Evolutionary conservation across 2,888 invertebrate species (phyloP).

Genomic region (Graphium colonna): DNA sequence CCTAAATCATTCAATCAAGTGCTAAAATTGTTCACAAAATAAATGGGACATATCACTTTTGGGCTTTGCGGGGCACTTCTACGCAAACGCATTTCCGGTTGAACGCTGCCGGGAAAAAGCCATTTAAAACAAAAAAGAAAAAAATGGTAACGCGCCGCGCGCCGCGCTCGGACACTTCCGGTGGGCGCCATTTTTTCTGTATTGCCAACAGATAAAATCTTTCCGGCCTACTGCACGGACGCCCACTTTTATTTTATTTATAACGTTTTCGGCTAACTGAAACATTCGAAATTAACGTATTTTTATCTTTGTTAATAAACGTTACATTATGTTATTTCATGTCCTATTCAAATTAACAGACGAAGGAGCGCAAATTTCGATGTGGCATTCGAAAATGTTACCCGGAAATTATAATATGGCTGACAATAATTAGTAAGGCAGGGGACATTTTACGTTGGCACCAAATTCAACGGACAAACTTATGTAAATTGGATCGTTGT

Average conservation of each 20-base stretch:
- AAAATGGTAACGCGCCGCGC: conserved; percentile 77
- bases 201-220: conserved; percentile 81
- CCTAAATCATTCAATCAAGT: conserved; percentile 48
- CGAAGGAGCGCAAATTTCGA: not conserved
- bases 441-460: conserved; percentile 68
- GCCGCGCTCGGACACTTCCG: conserved; percentile 79
- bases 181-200: conserved; percentile 80
- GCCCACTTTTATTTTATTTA: conserved; percentile 66
- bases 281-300: conserved; percentile 33
- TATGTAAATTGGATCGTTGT: conserved; percentile 76
- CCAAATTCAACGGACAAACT: conserved; percentile 77
- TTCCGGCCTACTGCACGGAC: conserved; percentile 77
- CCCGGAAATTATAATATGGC: conserved; percentile 27
- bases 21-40: conserved; percentile 56
- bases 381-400: conserved; percentile 21
- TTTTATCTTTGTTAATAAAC: conserved; percentile 26
- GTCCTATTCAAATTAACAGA: conserved; percentile 14
- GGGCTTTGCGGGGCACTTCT: conserved; percentile 62
- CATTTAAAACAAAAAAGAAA: conserved; percentile 78
- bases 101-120: conserved; percentile 78
- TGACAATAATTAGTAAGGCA: conserved; percentile 60
- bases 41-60: conserved; percentile 57
- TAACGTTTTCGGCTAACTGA: conserved; percentile 67
- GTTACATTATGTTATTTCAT: conserved; percentile 25
- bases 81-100: conserved; percentile 80